Percentiles rank a stretch among this genome's conserved stretches.
Conservation (phyloP, 2,888 invertebrate genomes). For the Aricia artaxerxes region DNA sequence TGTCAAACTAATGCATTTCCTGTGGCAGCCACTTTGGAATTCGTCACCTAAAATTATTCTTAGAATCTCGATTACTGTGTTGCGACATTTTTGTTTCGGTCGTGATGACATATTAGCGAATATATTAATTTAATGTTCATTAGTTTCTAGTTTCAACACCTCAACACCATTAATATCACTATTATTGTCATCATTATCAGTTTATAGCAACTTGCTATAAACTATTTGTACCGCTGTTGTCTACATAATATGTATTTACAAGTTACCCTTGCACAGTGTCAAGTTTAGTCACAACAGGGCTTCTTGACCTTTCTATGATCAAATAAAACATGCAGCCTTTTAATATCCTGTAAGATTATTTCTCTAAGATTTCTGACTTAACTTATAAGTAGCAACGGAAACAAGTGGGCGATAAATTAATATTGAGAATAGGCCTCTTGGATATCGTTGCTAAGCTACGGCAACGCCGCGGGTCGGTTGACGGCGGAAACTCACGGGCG, state of each 20-base stretch:
- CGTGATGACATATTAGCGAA: not conserved
- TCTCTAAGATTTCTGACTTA: not conserved
- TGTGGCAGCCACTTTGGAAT: slow-evolving; percentile 3
- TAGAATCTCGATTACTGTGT: not conserved
- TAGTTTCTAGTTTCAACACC: not conserved
- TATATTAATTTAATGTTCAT: not conserved
- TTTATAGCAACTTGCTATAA: too few species aligned
- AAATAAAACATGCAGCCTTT: not conserved
- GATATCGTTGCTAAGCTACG: too few species aligned
- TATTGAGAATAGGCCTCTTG: too few species aligned
- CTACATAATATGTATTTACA: too few species aligned
- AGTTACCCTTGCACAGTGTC: too few species aligned
- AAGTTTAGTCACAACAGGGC: too few species aligned
- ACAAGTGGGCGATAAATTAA: not conserved
- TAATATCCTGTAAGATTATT: not conserved
- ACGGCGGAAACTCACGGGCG: too few species aligned
- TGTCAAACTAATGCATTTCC: slow-evolving; percentile 27
- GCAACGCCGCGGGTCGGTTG: too few species aligned
- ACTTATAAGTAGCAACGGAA: not conserved
- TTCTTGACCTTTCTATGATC: too few species aligned
- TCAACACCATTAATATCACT: not conserved
- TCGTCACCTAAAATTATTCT: slow-evolving; percentile 4
- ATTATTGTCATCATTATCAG: not conserved
- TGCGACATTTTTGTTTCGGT: not conserved
- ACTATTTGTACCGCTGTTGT: too few species aligned